These are phyloP conservation scores for Taeniopygia guttata DNA, from an alignment of 2,797 vertebrate species.

Conservation along the genomic window DNA sequence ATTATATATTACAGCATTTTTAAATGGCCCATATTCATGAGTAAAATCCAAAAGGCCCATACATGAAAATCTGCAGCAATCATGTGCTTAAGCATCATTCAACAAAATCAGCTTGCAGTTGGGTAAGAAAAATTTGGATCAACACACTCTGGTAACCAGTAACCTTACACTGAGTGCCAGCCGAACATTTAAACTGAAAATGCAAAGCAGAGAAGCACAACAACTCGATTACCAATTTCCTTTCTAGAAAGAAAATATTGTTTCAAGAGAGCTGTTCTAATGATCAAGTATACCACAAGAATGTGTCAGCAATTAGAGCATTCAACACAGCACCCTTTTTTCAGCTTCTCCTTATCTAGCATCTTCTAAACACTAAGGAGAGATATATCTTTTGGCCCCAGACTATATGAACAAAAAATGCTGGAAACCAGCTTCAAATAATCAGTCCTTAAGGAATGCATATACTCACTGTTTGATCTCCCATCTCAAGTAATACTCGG, in stretches of 20 bases:
- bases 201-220: constrained; percentile 57
- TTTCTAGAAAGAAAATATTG: constrained; percentile 63
- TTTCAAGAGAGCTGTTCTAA: constrained; percentile 55
- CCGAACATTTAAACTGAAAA: constrained; percentile 28
- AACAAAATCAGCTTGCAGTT: constrained; percentile 36
- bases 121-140: constrained; percentile 55
- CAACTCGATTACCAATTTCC: constrained; percentile 52
- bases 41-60: constrained; percentile 16
- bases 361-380: constrained; percentile 30
- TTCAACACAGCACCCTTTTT: neutral
- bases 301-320: constrained; percentile 47
- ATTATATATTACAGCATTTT: constrained; percentile 26
- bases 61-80: constrained; percentile 33
- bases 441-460: constrained; percentile 8
- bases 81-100: constrained; percentile 31
- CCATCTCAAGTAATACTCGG: neutral
- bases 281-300: constrained; percentile 55
- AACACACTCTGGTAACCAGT: constrained; percentile 37
- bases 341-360: constrained; percentile 35
- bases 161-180: constrained; percentile 4
- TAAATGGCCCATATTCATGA: neutral
- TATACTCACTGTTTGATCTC: neutral
- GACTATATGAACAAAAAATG: neutral
- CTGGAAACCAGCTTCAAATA: constrained; percentile 3
- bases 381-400: neutral